Conservation (phyloP, 2,888 invertebrate species). For the Andrena minutula region DNA sequence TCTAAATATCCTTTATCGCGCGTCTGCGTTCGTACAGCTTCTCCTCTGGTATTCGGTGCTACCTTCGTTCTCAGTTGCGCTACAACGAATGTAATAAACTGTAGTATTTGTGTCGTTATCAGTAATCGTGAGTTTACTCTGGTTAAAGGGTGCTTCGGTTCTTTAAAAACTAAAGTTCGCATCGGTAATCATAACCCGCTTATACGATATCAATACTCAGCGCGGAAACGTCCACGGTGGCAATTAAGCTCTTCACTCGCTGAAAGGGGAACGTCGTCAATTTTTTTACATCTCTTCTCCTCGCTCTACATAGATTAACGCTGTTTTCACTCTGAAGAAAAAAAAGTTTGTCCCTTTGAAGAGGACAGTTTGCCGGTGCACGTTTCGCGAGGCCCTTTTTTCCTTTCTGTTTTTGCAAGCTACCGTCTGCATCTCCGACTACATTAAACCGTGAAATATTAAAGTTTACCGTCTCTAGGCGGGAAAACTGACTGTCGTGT, state of each 20-base stretch:
- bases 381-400: background rate
- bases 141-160: too few relatives aligned
- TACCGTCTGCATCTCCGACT: background rate
- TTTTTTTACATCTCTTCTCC: background rate
- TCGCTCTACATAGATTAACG: constrained; percentile 4
- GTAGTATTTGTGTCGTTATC: too few relatives aligned
- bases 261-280: background rate
- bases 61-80: too few relatives aligned
- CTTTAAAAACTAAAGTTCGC: too few relatives aligned
- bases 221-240: background rate
- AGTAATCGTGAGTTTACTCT: too few relatives aligned
- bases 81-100: too few relatives aligned
- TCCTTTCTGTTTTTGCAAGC: background rate
- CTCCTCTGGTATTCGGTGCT: background rate
- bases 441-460: constrained; percentile 17
- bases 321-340: background rate
- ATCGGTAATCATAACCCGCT: too few relatives aligned
- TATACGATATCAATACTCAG: too few relatives aligned
- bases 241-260: constrained; percentile 8
- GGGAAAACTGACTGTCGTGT: background rate
- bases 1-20: background rate
- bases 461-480: too few relatives aligned
- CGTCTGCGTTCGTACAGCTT: background rate
- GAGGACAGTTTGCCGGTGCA: background rate
- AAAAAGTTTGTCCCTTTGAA: background rate